Evolutionary conservation across 2,888 invertebrate genomes (phyloP).

Genomic region (Drosophila subsilvestris): DNA sequence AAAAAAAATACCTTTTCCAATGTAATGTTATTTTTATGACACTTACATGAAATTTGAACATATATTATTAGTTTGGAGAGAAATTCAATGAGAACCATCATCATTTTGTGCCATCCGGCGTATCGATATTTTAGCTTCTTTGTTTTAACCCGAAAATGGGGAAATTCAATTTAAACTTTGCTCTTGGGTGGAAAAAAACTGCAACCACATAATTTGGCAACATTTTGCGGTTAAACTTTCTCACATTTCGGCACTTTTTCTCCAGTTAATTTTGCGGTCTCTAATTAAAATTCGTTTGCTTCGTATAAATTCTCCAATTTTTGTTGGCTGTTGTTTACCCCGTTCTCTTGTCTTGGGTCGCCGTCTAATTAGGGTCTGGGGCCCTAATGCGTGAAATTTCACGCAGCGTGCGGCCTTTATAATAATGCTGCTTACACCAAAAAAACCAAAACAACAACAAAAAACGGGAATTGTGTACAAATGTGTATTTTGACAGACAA

Average conservation of each 20-base stretch:
- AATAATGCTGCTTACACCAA: no score
- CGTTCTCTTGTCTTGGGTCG: no score
- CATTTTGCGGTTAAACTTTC: slow-evolving; percentile 69
- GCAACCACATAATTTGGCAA: slow-evolving; percentile 64
- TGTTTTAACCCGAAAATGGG: not conserved
- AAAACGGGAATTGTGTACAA: no score
- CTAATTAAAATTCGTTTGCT: slow-evolving; percentile 73
- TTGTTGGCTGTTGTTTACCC: no score
- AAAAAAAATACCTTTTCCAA: not conserved
- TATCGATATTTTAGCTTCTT: not conserved
- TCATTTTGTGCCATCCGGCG: not conserved
- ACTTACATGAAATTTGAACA: not conserved
- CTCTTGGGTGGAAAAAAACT: not conserved
- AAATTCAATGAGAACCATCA: not conserved
- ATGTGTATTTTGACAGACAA: no score
- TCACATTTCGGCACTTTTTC: slow-evolving; percentile 67
- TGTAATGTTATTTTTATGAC: not conserved
- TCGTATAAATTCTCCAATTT: slow-evolving; percentile 27
- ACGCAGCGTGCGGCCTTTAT: no score
- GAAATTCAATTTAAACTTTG: slow-evolving; percentile 7
- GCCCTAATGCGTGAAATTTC: no score
- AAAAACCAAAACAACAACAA: no score
- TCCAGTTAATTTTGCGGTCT: slow-evolving; percentile 55
- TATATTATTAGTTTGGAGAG: not conserved
- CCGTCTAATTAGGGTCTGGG: no score